A percentile compares a stretch with the other conserved stretches of the same genome.
phyloP scores from a whole-genome alignment of 2,888 invertebrate genomes.

The Pachliopta kotzebuea region DNA sequence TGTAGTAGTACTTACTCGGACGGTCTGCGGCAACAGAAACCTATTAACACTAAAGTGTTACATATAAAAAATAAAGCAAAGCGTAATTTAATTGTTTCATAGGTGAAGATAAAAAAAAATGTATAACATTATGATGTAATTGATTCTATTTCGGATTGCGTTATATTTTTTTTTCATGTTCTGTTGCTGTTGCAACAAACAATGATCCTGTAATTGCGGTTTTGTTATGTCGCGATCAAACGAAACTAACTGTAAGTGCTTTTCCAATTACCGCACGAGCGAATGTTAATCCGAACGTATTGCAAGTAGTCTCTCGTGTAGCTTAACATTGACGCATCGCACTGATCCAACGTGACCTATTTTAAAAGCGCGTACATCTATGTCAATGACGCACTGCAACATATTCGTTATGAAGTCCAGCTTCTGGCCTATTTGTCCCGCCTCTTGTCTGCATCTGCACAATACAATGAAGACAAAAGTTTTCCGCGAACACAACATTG shows the following conservation, averaged over 20 bases:
- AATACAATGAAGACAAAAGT: constrained; percentile 1
- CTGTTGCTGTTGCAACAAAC: no score
- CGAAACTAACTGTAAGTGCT: neutral
- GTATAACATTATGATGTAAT: no score
- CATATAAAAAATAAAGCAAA: no score
- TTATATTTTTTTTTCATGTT: no score
- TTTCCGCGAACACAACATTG: neutral
- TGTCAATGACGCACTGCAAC: constrained; percentile 25
- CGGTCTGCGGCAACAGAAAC: no score
- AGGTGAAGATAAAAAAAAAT: no score
- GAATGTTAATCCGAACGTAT: neutral
- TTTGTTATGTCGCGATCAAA: neutral
- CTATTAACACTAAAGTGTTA: no score
- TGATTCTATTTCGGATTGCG: no score
- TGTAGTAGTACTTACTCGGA: no score
- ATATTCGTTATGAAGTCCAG: constrained; percentile 23
- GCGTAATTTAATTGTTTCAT: no score
- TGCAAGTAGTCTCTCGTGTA: constrained; percentile 3
- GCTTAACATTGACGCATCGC: constrained; percentile 15
- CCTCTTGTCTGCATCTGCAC: neutral
- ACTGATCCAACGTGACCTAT: constrained; percentile 16
- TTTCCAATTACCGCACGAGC: neutral
- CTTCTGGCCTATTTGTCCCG: constrained; percentile 3
- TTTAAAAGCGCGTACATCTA: constrained; percentile 19
- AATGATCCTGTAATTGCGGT: no score